Evolutionary conservation across 2,113 vertebrate genomes (phyloP), one percentile per base, ranked within the genome.

Genomic region (Lipotes vexillifer): DNA sequence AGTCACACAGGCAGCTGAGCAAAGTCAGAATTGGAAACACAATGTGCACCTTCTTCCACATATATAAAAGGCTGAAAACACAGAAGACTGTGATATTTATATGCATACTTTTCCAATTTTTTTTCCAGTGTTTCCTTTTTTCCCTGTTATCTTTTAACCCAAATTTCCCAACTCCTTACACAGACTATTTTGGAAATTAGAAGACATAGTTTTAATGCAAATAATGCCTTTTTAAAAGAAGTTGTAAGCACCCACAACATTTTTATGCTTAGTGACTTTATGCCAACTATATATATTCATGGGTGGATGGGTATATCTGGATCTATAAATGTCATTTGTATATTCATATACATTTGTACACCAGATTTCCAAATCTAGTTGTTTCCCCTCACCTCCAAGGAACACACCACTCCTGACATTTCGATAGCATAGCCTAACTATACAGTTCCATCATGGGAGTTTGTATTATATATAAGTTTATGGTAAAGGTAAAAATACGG

Each of bases 181-280:
- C 14, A 80, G 41, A 69, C 69, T 93, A 59, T 84, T 93, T 83
- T 96, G 17, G n/a, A 94, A 97, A 96, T 95, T 75, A 91, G 20
- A 89, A 81, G 87, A 72, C n/a, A 61, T 82, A 81, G 49, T 66
- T 57, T 83, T 88, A 93, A 96, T 95, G 88, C 81, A 96, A 96
- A 94, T 83, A 97, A 78, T 97, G 23, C 49, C 49, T 96, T 95
- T 94, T 92, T 12, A 9, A 61, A 74, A 86, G 49, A 88, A 44
- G 20, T 41, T 88, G 82, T 87, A 89, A 97, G 91, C 82, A 90
- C 91, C 88, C 93, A 94, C 94, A 88, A 78, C 46, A 81, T 96
- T 93, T 97, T 96, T 71, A 72, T 84, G 69, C 74, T 82, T 61
- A 69, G 77, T 80, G 68, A 94, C 72, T 96, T 69, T 33, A 44